Evolutionary conservation across 2,888 invertebrate genomes (phyloP).

Genomic region (Drosophila putrida): DNA sequence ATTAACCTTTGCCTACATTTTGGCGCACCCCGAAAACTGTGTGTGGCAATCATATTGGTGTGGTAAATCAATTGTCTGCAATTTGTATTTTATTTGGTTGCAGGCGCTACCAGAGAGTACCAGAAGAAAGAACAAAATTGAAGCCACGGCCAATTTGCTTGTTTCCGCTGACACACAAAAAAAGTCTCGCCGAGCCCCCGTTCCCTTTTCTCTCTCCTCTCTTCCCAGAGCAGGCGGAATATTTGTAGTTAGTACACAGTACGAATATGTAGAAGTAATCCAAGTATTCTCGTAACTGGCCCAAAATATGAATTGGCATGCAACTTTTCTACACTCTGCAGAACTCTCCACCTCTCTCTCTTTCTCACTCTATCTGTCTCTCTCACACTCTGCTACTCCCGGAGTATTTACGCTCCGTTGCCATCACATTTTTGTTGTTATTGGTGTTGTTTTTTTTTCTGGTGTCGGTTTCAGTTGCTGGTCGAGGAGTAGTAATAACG

Average conservation of each 20-base stretch:
- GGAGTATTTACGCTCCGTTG: conserved; percentile 12
- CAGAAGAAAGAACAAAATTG: conserved; percentile 51
- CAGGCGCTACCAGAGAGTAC: conserved; percentile 25
- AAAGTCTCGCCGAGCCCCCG: conserved; percentile 17
- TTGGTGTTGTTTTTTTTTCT: conserved; percentile 13
- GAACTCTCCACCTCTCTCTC: neutral
- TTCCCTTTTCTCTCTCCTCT: too few species aligned
- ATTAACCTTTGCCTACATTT: conserved; percentile 80
- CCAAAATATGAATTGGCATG: conserved; percentile 69
- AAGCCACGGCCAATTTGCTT: conserved; percentile 79
- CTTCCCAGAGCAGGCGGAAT: conserved; percentile 9
- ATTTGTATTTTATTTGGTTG: conserved; percentile 74
- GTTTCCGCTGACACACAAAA: conserved; percentile 73
- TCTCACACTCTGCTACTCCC: neutral
- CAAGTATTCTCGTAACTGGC: conserved; percentile 9
- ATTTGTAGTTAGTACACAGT: conserved; percentile 8
- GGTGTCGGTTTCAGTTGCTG: conserved; percentile 16
- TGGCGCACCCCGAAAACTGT: conserved; percentile 26
- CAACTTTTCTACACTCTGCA: conserved; percentile 20
- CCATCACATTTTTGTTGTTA: conserved; percentile 13
- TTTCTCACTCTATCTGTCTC: neutral
- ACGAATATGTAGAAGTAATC: neutral
- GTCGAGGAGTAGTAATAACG: conserved; percentile 56
- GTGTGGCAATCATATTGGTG: conserved; percentile 65
- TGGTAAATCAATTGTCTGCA: conserved; percentile 77